Conservation (phyloP, 2,113 vertebrate species). For the Eudyptes chrysolophus region DNA sequence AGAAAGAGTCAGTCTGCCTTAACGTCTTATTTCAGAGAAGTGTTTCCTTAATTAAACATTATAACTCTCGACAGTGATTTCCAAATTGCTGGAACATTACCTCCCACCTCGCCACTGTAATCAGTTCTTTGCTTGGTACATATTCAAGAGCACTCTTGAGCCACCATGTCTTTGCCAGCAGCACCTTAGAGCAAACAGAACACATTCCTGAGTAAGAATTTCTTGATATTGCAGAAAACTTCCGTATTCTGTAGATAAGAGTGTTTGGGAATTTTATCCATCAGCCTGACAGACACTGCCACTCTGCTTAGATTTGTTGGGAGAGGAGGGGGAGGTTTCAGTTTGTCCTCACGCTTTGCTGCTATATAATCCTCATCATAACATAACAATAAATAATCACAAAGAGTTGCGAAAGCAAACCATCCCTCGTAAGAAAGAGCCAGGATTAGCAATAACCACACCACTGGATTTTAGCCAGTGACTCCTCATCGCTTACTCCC, state of each 20-base stretch:
- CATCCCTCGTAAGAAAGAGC: not conserved
- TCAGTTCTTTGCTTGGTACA: not conserved
- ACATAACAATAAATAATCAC: not conserved
- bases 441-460: constrained; percentile 4
- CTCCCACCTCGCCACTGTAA: constrained; percentile 17
- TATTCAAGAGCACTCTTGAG: not conserved
- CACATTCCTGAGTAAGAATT: not conserved
- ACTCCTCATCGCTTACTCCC: constrained; percentile 7
- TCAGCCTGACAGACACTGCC: not conserved
- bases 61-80: constrained; percentile 23
- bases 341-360: not conserved
- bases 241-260: not conserved
- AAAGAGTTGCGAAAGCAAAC: not conserved
- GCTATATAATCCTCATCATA: not conserved
- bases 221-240: not conserved
- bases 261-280: not conserved
- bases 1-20: not conserved
- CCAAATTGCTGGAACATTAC: constrained; percentile 50
- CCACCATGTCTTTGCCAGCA: not conserved
- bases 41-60: constrained; percentile 39
- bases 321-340: not conserved
- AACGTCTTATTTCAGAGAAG: constrained; percentile 38
- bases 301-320: not conserved
- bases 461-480: constrained; percentile 8
- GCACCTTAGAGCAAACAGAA: not conserved